Evolutionary conservation across 2,113 vertebrate genomes (phyloP).

Genomic region (Alligator mississippiensis): DNA sequence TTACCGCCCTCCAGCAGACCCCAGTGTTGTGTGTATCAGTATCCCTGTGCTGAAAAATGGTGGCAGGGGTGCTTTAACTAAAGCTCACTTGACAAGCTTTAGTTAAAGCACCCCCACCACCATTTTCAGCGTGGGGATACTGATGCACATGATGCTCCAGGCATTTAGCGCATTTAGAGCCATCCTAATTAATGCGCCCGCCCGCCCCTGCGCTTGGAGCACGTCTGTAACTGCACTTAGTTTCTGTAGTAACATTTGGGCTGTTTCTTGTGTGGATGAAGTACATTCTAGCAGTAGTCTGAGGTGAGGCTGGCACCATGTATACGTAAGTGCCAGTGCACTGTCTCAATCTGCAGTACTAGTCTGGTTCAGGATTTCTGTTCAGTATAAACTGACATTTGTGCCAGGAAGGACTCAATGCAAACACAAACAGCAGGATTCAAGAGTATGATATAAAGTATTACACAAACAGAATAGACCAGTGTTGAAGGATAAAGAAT

Average conservation of each 20-base stretch:
- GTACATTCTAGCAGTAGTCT: rapidly evolving
- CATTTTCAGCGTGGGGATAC: no score
- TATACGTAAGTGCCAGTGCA: rapidly evolving
- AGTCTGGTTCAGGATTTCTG: neutral
- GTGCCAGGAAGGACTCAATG: conserved; percentile 45
- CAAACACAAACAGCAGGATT: conserved; percentile 58
- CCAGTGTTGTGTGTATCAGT: no score
- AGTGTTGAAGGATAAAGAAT: neutral
- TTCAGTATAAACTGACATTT: neutral
- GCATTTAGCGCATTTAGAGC: no score
- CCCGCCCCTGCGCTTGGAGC: no score
- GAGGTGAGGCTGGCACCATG: rapidly evolving
- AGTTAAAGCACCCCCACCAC: no score
- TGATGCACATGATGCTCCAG: no score
- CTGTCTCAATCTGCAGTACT: neutral
- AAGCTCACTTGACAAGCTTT: no score
- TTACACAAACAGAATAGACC: conserved; percentile 44
- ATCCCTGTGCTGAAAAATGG: no score
- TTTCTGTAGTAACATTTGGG: neutral
- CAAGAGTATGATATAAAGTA: conserved; percentile 49
- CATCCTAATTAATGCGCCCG: no score
- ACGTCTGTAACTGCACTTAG: no score
- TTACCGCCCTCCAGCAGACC: no score
- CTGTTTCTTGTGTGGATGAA: neutral
- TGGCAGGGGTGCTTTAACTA: no score